These are phyloP conservation scores for Pollenia angustigena DNA, from an alignment of 2,888 invertebrate species.

Conservation along the genomic window DNA sequence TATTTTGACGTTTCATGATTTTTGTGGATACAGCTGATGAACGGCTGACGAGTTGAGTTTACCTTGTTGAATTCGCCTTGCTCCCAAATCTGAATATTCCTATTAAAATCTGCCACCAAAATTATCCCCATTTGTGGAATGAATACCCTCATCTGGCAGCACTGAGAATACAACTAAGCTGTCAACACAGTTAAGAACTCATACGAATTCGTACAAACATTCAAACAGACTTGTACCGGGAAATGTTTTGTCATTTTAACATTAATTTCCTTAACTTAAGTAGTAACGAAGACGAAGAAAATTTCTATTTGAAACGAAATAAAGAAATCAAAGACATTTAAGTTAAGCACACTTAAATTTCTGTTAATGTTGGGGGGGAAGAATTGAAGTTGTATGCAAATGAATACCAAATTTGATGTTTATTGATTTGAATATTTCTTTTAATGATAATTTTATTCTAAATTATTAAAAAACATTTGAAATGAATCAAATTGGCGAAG, in stretches of 20 bases:
- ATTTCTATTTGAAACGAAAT: neutral
- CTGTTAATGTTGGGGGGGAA: neutral
- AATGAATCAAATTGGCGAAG: neutral
- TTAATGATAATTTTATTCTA: neutral
- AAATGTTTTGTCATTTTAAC: conserved; percentile 41
- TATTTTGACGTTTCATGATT: too few relatives aligned
- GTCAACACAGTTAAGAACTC: too few relatives aligned
- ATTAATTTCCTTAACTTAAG: conserved; percentile 27
- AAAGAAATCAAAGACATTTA: too few relatives aligned
- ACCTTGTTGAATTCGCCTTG: too few relatives aligned
- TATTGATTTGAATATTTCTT: conserved; percentile 9
- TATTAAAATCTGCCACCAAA: too few relatives aligned
- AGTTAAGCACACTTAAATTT: too few relatives aligned
- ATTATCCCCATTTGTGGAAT: too few relatives aligned
- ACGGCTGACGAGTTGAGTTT: too few relatives aligned
- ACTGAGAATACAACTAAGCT: too few relatives aligned
- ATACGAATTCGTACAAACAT: neutral
- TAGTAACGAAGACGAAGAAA: neutral
- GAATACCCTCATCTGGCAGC: too few relatives aligned
- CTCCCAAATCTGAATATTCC: too few relatives aligned
- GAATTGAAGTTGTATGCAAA: neutral
- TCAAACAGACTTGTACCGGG: neutral
- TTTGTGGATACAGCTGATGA: too few relatives aligned
- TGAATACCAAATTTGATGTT: neutral
- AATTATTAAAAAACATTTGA: neutral